A percentile compares a stretch with the other conserved stretches of the same genome.
phyloP scores from a whole-genome alignment of 2,113 vertebrate genomes.

The Ictidomys tridecemlineatus region DNA sequence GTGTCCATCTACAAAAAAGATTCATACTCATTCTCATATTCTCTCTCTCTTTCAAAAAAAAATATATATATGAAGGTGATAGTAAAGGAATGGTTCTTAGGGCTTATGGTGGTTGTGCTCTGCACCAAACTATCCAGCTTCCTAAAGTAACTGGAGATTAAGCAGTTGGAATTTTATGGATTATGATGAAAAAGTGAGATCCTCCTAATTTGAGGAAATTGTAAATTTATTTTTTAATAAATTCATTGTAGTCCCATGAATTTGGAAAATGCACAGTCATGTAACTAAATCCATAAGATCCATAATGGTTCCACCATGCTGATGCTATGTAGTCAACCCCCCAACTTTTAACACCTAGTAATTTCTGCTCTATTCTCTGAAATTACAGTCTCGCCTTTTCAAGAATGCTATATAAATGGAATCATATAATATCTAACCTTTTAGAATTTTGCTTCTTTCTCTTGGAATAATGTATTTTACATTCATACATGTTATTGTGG shows the following conservation, averaged over 20 bases:
- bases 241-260: not conserved
- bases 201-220: not conserved
- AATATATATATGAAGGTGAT: not conserved
- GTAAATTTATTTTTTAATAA: conserved; percentile 23
- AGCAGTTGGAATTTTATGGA: not conserved
- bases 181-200: not conserved
- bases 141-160: not conserved
- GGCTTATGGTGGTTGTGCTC: not conserved
- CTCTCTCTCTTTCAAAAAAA: too few relatives aligned
- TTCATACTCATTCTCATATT: too few relatives aligned
- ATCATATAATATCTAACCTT: not conserved
- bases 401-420: conserved; percentile 19
- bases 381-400: not conserved
- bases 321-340: not conserved
- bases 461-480: not conserved
- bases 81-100: not conserved
- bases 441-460: not conserved
- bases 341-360: not conserved
- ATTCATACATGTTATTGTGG: not conserved
- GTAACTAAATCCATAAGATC: not conserved
- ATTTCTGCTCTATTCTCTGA: not conserved
- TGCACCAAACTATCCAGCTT: not conserved
- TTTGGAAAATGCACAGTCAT: not conserved
- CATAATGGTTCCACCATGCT: not conserved
- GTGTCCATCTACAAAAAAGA: too few relatives aligned